Percentiles rank a stretch among this genome's conserved stretches.
Conservation (phyloP, 2,113 vertebrate species). For the Reinhardtius hippoglossoides region DNA sequence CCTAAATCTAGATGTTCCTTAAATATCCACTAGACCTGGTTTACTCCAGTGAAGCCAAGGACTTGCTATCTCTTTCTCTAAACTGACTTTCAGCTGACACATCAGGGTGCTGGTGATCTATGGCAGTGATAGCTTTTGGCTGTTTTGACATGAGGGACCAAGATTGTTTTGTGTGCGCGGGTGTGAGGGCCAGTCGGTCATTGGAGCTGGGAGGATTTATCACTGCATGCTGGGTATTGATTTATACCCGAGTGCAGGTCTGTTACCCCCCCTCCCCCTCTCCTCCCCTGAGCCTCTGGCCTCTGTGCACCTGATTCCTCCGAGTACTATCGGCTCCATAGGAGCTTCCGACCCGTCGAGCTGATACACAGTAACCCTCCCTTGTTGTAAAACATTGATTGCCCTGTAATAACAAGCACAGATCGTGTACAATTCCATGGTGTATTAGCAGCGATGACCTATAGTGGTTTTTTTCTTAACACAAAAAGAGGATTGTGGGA, state of each 20-base stretch:
- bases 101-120: conserved; percentile 65
- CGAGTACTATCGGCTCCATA: conserved; percentile 49
- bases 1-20: neutral
- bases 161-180: conserved; percentile 77
- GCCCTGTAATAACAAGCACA: conserved; percentile 55
- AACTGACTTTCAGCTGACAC: conserved; percentile 74
- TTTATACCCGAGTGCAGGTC: conserved; percentile 66
- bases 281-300: conserved; percentile 20
- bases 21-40: neutral
- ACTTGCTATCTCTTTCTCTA: conserved; percentile 42
- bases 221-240: conserved; percentile 75
- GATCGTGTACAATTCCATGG: conserved; percentile 29
- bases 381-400: conserved; percentile 65
- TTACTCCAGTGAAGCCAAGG: conserved; percentile 11
- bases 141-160: conserved; percentile 72
- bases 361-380: conserved; percentile 56
- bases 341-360: conserved; percentile 54
- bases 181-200: conserved; percentile 74
- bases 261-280: conserved; percentile 8
- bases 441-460: conserved; percentile 9
- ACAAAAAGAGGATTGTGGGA: conserved; percentile 14
- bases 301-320: conserved; percentile 41
- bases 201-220: conserved; percentile 73
- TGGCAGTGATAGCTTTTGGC: conserved; percentile 74
- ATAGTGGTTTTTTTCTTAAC: neutral